Evolutionary conservation across 2,888 invertebrate species (phyloP).

Genomic region (Caradrina kadenii): DNA sequence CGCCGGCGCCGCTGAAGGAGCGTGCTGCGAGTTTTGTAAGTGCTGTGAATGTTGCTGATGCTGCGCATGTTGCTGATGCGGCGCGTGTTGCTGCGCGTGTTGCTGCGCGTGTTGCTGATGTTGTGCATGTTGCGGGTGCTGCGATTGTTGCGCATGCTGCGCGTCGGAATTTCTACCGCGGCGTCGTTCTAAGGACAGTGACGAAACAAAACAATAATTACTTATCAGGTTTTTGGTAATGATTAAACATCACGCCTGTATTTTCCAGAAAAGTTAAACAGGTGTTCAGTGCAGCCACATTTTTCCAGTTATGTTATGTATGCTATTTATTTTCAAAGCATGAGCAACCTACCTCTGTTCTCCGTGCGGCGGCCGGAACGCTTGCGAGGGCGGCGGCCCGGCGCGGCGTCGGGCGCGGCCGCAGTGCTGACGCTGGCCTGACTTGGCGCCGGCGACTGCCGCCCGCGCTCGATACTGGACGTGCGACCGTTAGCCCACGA

Average conservation of each 20-base stretch:
- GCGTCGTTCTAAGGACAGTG: constrained; percentile 47
- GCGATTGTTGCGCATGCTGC: constrained; percentile 46
- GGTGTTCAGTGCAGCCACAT: background rate
- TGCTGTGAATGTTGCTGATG: constrained; percentile 39
- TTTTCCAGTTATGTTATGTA: background rate
- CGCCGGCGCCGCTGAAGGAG: constrained; percentile 21
- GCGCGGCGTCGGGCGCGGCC: constrained; percentile 57
- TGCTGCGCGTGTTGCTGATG: constrained; percentile 20
- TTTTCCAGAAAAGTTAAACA: background rate
- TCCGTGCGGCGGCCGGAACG: constrained; percentile 62
- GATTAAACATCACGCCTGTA: background rate
- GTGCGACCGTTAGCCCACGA: constrained; percentile 77
- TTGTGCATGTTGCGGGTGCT: constrained; percentile 62
- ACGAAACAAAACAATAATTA: constrained; percentile 7
- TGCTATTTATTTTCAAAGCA: background rate
- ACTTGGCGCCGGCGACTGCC: constrained; percentile 75
- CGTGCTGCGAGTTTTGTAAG: constrained; percentile 36
- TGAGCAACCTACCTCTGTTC: constrained; percentile 36
- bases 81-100: constrained; percentile 15
- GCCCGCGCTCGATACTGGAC: constrained; percentile 79
- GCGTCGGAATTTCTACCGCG: constrained; percentile 67
- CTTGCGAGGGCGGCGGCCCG: constrained; percentile 67
- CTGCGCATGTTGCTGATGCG: constrained; percentile 33
- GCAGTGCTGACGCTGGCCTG: constrained; percentile 54
- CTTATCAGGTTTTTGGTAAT: background rate